These are phyloP conservation scores for Yasuhikotakia modesta DNA, from an alignment of 2,797 vertebrate species.

Conservation along the genomic window DNA sequence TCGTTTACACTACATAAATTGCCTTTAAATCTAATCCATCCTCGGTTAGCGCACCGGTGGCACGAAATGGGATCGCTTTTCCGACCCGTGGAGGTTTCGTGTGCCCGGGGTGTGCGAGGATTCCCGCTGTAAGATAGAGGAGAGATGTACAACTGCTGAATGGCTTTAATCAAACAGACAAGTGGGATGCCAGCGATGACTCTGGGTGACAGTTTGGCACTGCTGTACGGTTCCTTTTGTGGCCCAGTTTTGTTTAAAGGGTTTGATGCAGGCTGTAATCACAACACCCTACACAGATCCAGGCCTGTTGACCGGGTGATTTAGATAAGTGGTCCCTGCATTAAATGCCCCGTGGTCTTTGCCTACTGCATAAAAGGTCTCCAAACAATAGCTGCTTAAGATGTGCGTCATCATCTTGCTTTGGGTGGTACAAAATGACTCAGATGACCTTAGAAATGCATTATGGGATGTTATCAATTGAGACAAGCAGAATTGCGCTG, in stretches of 20 bases:
- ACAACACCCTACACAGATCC: slow-evolving; percentile 32
- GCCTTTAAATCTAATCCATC: slow-evolving; percentile 47
- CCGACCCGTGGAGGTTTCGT: background rate
- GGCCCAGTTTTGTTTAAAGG: slow-evolving; percentile 16
- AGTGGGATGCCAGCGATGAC: slow-evolving; percentile 11
- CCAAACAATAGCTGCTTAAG: slow-evolving; percentile 14
- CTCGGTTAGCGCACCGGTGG: slow-evolving; percentile 28
- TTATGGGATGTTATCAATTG: background rate
- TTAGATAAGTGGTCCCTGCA: background rate
- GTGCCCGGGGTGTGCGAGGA: background rate
- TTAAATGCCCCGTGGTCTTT: background rate
- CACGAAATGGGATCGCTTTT: background rate
- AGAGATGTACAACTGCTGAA: slow-evolving; percentile 2
- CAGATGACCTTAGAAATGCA: background rate
- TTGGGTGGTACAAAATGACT: background rate
- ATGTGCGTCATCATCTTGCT: slow-evolving; percentile 8
- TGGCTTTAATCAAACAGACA: slow-evolving; percentile 50
- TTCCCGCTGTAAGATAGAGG: background rate
- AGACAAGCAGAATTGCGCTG: slow-evolving; percentile 4
- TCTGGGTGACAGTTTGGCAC: slow-evolving; percentile 26
- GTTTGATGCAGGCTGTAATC: slow-evolving; percentile 54
- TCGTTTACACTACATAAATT: slow-evolving; percentile 31
- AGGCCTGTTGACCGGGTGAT: slow-evolving; percentile 1
- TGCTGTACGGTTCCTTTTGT: slow-evolving; percentile 7
- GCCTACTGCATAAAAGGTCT: background rate